Evolutionary conservation across 2,888 invertebrate species (phyloP).

Genomic region (Pyrochroa serraticornis): DNA sequence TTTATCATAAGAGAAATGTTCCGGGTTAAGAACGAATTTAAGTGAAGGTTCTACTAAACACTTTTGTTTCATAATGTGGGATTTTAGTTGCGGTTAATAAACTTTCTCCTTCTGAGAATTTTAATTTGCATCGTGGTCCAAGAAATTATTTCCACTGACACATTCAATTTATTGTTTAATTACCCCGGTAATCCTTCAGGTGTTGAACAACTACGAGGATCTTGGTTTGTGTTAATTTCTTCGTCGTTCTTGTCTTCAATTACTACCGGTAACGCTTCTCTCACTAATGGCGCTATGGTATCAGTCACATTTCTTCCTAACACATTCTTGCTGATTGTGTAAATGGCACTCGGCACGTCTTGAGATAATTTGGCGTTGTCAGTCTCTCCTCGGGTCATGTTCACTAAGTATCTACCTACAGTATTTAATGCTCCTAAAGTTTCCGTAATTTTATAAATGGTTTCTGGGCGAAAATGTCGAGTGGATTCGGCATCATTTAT

Average conservation of each 20-base stretch:
- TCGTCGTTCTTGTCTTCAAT: slow-evolving; percentile 46
- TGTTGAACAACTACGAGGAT: slow-evolving; percentile 76
- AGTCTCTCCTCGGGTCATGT: slow-evolving; percentile 68
- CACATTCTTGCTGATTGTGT: slow-evolving; percentile 81
- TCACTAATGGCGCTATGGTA: slow-evolving; percentile 77
- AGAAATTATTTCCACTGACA: background rate
- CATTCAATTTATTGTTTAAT: slow-evolving; percentile 8
- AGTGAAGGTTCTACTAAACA: background rate
- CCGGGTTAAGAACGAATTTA: too few species aligned
- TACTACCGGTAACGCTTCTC: slow-evolving; percentile 53
- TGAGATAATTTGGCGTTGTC: slow-evolving; percentile 56
- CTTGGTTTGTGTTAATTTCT: slow-evolving; percentile 56
- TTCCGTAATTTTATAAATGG: slow-evolving; percentile 63
- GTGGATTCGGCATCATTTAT: slow-evolving; percentile 41
- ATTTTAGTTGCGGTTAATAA: background rate
- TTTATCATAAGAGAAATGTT: too few species aligned
- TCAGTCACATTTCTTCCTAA: slow-evolving; percentile 80
- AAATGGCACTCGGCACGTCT: slow-evolving; percentile 74
- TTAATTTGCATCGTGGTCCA: background rate
- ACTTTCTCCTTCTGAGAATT: background rate
- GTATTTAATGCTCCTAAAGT: slow-evolving; percentile 82
- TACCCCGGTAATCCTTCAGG: slow-evolving; percentile 78
- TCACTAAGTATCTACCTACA: slow-evolving; percentile 83
- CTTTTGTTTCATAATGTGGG: background rate
- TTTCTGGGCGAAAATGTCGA: slow-evolving; percentile 55